Base-by-base conservation (phyloP, 2,888 invertebrate genomes). In the Drosophila pseudotalamancana region DNA sequence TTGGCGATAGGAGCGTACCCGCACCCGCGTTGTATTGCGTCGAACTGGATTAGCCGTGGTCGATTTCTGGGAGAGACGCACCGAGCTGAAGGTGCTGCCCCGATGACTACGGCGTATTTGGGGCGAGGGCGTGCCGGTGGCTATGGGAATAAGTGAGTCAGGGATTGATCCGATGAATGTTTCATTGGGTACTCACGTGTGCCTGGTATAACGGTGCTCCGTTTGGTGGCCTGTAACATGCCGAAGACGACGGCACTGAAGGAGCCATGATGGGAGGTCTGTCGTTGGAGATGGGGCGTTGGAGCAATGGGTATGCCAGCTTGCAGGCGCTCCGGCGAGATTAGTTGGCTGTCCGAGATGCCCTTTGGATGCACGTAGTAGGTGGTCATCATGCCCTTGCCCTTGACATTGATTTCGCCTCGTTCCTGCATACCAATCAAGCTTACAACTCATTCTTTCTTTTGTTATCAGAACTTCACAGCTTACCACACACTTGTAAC, bases 381-480 rank as follows among this genome's bases (percentile, higher is more conserved):
- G n/a, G 98, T 98, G 91, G 97, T 96, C 98, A 98, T 98, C 74
- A 95, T 94, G 0, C 98, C 98, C 91, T 98, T 98, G 62, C 98
- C 98, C 90, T 98, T 98, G 23, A 98, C 98, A 64, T 95, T 95
- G 56, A 98, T 95, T 55, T 94, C 92, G 0, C 98, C 98, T n/a
- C 98, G 94, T 81, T 94, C 94, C 97, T 98, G 90, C 19, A 29
- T 35, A 21, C 6, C 4, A 25, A 14, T 11, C 32, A 8, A 2
- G 1, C 4, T 1, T 18, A 18, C 14, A 46, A 16, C 23, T 25
- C 3, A 6, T 11, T 8, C 1, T 3, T 2, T 5, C 14, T 1
- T 4, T n/a, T 0, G 11, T 1, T 0, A 4, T n/a, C 1, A 14
- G 0, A 2, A 29, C 8, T 11, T 12, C 6, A 3, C 4, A 14